These are phyloP conservation scores for Silurus glanis DNA, from an alignment of 2,113 vertebrate species.

Conservation along the genomic window DNA sequence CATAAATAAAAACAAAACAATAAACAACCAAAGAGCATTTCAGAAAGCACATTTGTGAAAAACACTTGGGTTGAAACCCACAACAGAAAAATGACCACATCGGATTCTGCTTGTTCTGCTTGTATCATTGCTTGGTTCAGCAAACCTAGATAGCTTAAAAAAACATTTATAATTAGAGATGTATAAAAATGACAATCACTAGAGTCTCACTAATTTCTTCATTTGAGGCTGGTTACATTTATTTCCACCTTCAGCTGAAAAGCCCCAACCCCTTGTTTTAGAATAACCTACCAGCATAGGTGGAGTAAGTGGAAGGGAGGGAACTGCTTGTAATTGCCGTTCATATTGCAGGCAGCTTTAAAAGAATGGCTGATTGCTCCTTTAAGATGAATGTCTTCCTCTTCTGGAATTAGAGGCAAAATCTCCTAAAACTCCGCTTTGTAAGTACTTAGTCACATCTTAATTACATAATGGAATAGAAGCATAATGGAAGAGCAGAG, in stretches of 20 bases:
- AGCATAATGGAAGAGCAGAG: background rate
- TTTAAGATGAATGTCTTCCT: background rate
- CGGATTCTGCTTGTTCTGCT: background rate
- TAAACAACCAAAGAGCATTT: too few species aligned
- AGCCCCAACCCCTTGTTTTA: background rate
- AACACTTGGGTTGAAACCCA: too few species aligned
- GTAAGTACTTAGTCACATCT: background rate
- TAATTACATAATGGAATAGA: background rate
- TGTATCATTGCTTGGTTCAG: background rate
- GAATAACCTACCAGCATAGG: too few species aligned
- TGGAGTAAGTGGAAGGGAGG: background rate
- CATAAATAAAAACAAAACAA: too few species aligned
- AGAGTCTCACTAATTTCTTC: background rate
- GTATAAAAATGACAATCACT: too few species aligned
- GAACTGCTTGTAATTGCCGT: background rate
- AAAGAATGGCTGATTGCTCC: background rate
- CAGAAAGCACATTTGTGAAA: too few species aligned
- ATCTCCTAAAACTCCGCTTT: background rate
- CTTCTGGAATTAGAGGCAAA: background rate
- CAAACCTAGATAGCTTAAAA: background rate
- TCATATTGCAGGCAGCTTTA: background rate
- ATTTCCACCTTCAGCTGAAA: background rate
- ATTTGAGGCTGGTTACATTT: background rate
- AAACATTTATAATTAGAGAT: too few species aligned
- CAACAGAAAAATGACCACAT: background rate